Evolutionary conservation across 2,797 vertebrate species (phyloP).

Genomic region (Channallabes apus): DNA sequence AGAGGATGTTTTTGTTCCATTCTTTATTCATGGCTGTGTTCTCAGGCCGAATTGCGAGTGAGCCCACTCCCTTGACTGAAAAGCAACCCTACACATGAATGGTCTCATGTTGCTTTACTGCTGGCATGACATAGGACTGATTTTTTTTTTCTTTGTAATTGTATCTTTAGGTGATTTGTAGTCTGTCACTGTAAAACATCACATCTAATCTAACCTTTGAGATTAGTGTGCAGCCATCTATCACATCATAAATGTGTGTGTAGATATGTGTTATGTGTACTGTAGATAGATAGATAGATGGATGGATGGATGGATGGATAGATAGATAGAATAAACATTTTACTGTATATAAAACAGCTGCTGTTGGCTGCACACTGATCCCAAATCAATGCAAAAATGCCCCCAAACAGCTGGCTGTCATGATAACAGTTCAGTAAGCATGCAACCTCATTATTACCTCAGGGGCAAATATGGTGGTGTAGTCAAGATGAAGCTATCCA

Average conservation of each 20-base stretch:
- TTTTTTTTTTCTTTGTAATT: no score
- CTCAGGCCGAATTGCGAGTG: no score
- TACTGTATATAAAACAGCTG: neutral
- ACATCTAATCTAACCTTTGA: no score
- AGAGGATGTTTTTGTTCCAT: no score
- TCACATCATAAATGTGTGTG: neutral
- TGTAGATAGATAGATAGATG: neutral
- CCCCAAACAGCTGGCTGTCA: conserved; percentile 11
- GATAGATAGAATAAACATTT: neutral
- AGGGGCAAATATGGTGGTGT: neutral
- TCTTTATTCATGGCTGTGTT: no score
- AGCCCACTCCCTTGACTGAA: no score
- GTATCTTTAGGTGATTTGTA: no score
- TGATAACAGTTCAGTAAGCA: neutral
- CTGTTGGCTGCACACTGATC: neutral
- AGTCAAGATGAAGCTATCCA: neutral
- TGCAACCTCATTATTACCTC: neutral
- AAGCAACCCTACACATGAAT: no score
- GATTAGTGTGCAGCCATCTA: no score
- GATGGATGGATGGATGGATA: neutral
- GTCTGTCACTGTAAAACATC: no score
- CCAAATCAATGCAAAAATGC: conserved; percentile 2
- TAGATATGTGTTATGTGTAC: neutral
- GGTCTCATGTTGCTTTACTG: no score
- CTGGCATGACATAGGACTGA: no score